A percentile compares a stretch with the other conserved stretches of the same genome.
Evolutionary conservation across 2,797 vertebrate species (phyloP).

Genomic region (Sebastes glaucus): DNA sequence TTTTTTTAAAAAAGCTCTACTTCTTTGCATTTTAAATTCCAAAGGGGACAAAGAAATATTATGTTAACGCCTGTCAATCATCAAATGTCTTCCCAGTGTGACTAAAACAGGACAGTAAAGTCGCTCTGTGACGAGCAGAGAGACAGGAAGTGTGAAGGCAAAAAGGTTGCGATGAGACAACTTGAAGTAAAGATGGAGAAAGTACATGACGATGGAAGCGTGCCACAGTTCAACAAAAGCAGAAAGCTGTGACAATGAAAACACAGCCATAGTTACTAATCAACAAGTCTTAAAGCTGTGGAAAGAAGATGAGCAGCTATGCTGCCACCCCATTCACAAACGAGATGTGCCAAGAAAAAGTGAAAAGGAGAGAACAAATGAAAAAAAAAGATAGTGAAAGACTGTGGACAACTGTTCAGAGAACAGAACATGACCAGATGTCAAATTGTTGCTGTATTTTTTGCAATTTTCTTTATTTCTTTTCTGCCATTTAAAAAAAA

Average conservation of each 20-base stretch:
- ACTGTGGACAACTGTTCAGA: constrained; percentile 81
- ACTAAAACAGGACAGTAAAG: constrained; percentile 12
- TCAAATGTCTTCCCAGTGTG: constrained; percentile 2
- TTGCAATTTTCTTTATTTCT: constrained; percentile 15
- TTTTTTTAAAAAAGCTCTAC: neutral
- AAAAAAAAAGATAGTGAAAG: constrained; percentile 78
- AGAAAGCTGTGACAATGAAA: constrained; percentile 72
- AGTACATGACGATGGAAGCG: constrained; percentile 57
- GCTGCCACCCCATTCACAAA: constrained; percentile 77
- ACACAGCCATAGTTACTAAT: constrained; percentile 75
- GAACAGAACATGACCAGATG: constrained; percentile 79
- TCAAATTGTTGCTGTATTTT: constrained; percentile 72
- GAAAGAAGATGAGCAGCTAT: constrained; percentile 80
- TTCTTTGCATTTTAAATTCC: neutral
- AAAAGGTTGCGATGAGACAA: constrained; percentile 33
- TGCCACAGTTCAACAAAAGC: constrained; percentile 69
- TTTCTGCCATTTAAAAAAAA: neutral
- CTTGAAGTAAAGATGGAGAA: constrained; percentile 56
- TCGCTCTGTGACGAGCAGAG: constrained; percentile 4
- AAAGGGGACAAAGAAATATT: neutral
- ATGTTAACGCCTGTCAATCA: constrained; percentile 5
- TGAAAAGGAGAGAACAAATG: constrained; percentile 80
- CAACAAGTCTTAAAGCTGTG: constrained; percentile 78
- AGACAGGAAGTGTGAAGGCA: constrained; percentile 36
- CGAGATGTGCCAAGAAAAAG: constrained; percentile 78